Base-by-base conservation (phyloP, 2,888 invertebrate species). In the Drosophila pseudotakahashii region DNA sequence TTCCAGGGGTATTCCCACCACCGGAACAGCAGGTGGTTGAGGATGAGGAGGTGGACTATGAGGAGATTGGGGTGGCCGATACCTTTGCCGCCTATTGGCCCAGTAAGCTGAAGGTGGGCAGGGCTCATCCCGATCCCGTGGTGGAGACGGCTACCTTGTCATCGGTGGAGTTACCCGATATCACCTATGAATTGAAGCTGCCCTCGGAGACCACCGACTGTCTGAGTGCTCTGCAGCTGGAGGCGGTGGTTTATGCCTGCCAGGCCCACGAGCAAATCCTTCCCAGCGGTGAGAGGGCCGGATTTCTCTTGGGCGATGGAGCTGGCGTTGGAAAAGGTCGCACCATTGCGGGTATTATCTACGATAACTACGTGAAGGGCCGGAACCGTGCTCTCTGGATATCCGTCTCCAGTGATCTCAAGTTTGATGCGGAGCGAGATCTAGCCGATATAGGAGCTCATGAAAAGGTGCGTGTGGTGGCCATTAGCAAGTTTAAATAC, bases 51-150 rank as follows among this genome's bases (percentile, higher is more conserved):
- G 97, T 96, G 0, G 98, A 98, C 73, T 98, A 98, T 76, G 98
- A 99, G 89, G 98, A 98, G 88, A 95, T 99, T 94, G 98, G 98
- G 7, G 98, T 99, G 13, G 98, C 98, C 0, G 99, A 99, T 92
- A 99, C 99, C 0, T 99, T 99, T 90, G 96, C 98, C 6, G 98
- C 99, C 89, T 99, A 99, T 90, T 98, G 98, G 97, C 99, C 99
- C 0, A 94, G 96, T 0, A 99, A 99, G 94, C 93, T 98, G 81
- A 97, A 97, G 93, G 93, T 98, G 45, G 99, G 99, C 5, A 95
- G 95, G 87, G 97, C 97, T 88, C 99, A 99, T 94, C 99, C 99
- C 0, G 99, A 99, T 93, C 97, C 98, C 0, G 99, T 99, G 5
- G 99, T 99, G 5, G 99, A 99, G 92, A 99, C 99, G 0, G 98